Base-by-base conservation (phyloP, 2,113 vertebrate genomes). In the Astatotilapia flaviijosephi region DNA sequence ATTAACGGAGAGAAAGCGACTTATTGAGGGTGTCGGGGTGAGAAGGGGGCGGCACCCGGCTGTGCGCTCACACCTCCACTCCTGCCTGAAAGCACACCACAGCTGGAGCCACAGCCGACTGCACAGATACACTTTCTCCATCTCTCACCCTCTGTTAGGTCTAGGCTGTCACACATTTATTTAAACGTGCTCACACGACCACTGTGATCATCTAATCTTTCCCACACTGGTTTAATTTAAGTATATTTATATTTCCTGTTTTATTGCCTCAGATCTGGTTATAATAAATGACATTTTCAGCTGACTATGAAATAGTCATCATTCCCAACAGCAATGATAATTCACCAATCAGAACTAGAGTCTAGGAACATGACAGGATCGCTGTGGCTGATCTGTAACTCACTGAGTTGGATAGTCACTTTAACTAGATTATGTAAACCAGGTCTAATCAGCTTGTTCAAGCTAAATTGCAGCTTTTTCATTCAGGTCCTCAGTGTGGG, bases 1-100 rank as follows among this genome's bases (percentile, higher is more conserved):
- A 95, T 95, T 94, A 96, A 92, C 54, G n/a, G n/a, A 79, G 91
- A 94, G 95, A 94, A 96, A 96, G 94, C 94, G 84, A 88, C 82
- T 83, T 83, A 88, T 89, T n/a, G 68, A 91, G 80, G 91, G 90
- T 90, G 93, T 95, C 35, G 91, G 94, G 93, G 92, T 89, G 84
- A 85, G 85, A 91, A 9, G 82, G 73, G 91, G 90, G 89, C 80
- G 90, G 86, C 89, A 89, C 93, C 91, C 91, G 92, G 91, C 89
- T 91, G 75, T 82, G 94, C 15, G 51, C 90, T 95, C 91, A 93
- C 95, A 95, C 93, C 92, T 95, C 90, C 68, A 40, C 81, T 92
- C 79, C 91, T 94, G 92, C 92, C 92, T 93, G 86, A 93, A 35
- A 93, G 92, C 86, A 90, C 88, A 90, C 75, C 91, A 89, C 94